Evolutionary conservation across 2,888 invertebrate species (phyloP).

Genomic region (Eristalis tenax): DNA sequence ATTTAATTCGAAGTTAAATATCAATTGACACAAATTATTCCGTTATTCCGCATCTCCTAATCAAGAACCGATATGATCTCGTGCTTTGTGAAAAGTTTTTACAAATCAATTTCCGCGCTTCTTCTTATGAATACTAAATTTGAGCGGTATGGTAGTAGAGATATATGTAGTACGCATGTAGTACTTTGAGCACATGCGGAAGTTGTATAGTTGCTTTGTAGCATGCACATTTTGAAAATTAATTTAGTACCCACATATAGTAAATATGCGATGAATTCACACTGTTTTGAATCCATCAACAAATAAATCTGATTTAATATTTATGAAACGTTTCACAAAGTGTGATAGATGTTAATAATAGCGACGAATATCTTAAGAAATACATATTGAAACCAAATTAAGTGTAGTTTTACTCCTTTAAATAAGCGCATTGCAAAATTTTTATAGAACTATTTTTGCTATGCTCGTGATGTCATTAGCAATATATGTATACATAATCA

Average conservation of each 20-base stretch:
- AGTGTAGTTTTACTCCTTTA: too few species aligned
- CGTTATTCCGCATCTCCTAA: constrained; percentile 47
- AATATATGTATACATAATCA: too few species aligned
- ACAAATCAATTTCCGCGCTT: constrained; percentile 50
- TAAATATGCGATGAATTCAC: neutral
- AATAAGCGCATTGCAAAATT: too few species aligned
- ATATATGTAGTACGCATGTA: neutral
- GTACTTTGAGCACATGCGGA: neutral
- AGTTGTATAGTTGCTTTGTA: neutral
- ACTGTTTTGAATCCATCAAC: neutral
- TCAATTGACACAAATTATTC: constrained; percentile 32
- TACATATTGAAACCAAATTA: too few species aligned
- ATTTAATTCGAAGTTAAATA: constrained; percentile 13
- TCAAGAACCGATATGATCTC: neutral
- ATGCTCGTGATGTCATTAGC: too few species aligned
- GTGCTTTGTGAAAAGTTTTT: constrained; percentile 25
- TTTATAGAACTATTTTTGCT: too few species aligned
- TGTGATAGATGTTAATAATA: neutral
- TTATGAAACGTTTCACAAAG: neutral
- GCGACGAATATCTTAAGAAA: neutral
- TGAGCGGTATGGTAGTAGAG: neutral
- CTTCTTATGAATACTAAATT: constrained; percentile 61
- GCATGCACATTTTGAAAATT: neutral
- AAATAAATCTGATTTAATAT: neutral
- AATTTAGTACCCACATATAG: neutral